Evolutionary conservation across 2,797 vertebrate genomes (phyloP), one percentile per base, ranked within the genome.

Genomic region (Pangasius larnaudii): DNA sequence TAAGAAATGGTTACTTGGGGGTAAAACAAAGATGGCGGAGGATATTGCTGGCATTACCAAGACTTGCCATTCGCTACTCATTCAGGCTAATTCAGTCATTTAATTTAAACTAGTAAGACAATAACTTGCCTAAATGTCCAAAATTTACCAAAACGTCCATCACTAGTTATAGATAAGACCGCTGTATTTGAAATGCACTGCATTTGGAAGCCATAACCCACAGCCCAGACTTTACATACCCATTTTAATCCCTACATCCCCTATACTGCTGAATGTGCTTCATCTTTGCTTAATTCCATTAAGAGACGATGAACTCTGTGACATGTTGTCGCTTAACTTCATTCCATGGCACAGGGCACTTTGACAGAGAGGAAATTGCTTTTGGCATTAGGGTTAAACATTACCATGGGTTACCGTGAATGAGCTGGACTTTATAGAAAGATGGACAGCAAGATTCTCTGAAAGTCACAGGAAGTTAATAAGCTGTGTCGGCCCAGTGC

Each of bases 351-450:
- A 81, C 53, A 39, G 22, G 81, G 86, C 89, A 83, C 51, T 78
- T 85, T 92, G 93, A 94, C 91, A 91, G 80, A 91, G 86, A 53
- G 91, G 91, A 93, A 94, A 94, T 94, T 93, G 93, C 93, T 93
- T 94, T 93, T 91, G 92, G 91, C 92, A 89, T 89, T 85, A 81
- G 89, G 92, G 91, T 93, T 91, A 92, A 93, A 90, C 88, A 77
- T 91, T 72, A 85, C 71, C 81, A 83, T 33, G 87, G 87, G 90
- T 89, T 92, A 80, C 51, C 75, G 82, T 87, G 88, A 82, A 91
- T 92, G 91, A 89, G 87, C 63, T 61, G 89, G 83, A 88, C 71
- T 90, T 80, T 90, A 91, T 91, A 86, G 85, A 49, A 85, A 22
- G 18, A 9, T 27, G 24, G 42, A 56, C 90, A 58, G 69, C 1